Conservation (phyloP, 2,888 invertebrate species). For the Callyntrura sp. region DNA sequence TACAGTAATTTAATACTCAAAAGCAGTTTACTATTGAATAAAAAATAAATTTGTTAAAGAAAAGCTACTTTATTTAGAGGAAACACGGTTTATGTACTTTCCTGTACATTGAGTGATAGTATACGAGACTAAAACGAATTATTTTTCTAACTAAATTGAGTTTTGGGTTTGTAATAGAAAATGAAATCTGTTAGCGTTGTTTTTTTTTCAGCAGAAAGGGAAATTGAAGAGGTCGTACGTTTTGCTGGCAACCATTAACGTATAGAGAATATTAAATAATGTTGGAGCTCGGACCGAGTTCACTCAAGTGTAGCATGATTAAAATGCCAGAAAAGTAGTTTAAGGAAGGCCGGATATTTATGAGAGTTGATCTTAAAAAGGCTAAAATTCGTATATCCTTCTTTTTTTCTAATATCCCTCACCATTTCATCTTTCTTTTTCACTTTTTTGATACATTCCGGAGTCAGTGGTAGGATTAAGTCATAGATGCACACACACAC, state of each 20-base stretch:
- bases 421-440: background rate
- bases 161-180: too few relatives aligned
- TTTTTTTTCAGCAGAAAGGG: background rate
- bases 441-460: conserved; percentile 23
- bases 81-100: too few relatives aligned
- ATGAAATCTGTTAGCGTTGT: too few relatives aligned
- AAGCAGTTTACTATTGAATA: too few relatives aligned
- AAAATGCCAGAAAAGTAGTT: conserved; percentile 40
- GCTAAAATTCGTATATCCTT: conserved; percentile 43
- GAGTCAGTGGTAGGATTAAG: background rate
- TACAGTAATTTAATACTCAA: too few relatives aligned
- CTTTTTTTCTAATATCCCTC: conserved; percentile 42
- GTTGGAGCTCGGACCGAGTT: conserved; percentile 40
- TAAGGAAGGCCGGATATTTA: conserved; percentile 38
- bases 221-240: background rate
- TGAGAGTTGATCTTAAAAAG: conserved; percentile 18
- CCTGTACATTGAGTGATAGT: too few relatives aligned
- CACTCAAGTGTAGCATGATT: background rate
- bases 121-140: too few relatives aligned
- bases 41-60: too few relatives aligned
- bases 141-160: too few relatives aligned
- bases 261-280: conserved; percentile 30
- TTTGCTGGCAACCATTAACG: background rate
- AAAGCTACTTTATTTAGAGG: too few relatives aligned
- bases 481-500: background rate